Conservation (phyloP, 1,140 invertebrate genomes). For the Platyscapa corneri region DNA sequence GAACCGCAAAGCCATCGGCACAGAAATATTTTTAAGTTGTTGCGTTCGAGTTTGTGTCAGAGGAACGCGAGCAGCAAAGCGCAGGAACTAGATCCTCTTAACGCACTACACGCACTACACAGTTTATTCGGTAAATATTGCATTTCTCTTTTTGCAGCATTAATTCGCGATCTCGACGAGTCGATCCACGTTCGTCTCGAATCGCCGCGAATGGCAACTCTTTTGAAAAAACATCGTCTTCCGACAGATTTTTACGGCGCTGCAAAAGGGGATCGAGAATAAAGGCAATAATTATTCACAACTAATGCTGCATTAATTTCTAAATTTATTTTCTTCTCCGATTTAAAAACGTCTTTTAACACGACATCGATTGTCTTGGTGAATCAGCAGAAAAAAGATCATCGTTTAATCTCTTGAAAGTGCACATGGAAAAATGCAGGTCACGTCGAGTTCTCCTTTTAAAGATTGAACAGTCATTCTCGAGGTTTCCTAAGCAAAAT, state of each 20-base stretch:
- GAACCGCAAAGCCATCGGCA: not conserved
- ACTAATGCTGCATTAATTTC: conserved; percentile 8
- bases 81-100: too few species aligned
- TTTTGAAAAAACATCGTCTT: too few species aligned
- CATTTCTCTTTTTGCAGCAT: too few species aligned
- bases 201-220: too few species aligned
- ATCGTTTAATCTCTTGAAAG: conserved; percentile 36
- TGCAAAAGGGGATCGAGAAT: not conserved
- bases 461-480: conserved; percentile 31
- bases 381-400: conserved; percentile 38
- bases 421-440: conserved; percentile 39
- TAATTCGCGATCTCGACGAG: too few species aligned
- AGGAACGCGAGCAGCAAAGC: too few species aligned
- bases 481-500: conserved; percentile 30
- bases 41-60: too few species aligned
- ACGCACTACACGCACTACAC: too few species aligned
- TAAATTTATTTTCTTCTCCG: conserved; percentile 20
- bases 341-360: not conserved
- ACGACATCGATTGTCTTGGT: conserved; percentile 25
- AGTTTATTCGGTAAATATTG: too few species aligned
- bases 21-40: not conserved
- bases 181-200: too few species aligned
- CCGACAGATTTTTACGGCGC: not conserved
- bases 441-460: conserved; percentile 28
- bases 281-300: not conserved